phyloP scores from a whole-genome alignment of 2,113 vertebrate genomes.

The Dasyprocta punctata region DNA sequence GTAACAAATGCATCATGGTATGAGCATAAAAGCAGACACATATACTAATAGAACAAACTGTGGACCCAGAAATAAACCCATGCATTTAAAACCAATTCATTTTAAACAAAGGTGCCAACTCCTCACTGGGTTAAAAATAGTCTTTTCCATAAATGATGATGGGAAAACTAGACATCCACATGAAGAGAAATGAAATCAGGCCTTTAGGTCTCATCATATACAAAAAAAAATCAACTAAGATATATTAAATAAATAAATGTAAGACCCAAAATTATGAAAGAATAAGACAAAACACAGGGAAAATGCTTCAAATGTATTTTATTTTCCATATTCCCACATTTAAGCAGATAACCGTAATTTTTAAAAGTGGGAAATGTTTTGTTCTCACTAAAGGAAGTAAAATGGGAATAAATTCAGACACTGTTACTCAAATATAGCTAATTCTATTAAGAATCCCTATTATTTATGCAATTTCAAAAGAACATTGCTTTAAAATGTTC shows the following conservation, averaged over 20 bases:
- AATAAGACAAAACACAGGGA: background rate
- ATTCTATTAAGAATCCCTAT: background rate
- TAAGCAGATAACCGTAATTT: background rate
- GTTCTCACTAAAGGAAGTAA: background rate
- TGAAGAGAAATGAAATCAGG: background rate
- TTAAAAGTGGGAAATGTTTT: background rate
- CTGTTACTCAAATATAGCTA: background rate
- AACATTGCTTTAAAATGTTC: background rate
- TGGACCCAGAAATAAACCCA: background rate
- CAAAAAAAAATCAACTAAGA: background rate
- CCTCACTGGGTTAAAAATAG: background rate
- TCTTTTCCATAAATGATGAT: background rate
- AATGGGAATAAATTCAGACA: slow-evolving; percentile 11
- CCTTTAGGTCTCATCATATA: background rate
- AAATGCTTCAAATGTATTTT: background rate
- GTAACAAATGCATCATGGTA: background rate
- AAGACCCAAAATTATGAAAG: background rate
- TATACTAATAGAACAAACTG: background rate
- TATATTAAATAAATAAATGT: background rate
- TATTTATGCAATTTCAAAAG: background rate
- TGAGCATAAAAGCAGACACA: background rate
- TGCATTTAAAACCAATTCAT: background rate
- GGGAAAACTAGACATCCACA: background rate
- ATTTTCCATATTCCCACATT: background rate
- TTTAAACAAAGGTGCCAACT: background rate